These are phyloP conservation scores for Silurus meridionalis DNA, from an alignment of 2,113 vertebrate genomes.

Conservation along the genomic window DNA sequence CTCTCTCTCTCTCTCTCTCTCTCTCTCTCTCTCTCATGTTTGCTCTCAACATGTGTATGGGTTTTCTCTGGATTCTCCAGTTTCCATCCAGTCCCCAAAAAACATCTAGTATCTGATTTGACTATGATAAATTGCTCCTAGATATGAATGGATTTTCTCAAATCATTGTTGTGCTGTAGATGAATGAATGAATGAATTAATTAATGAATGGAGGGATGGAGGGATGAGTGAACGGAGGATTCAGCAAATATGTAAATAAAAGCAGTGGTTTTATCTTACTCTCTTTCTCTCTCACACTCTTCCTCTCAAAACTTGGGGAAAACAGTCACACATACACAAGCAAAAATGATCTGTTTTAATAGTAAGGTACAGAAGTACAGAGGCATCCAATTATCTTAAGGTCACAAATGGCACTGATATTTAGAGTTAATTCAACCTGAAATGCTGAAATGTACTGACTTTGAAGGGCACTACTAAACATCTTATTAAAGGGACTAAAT, in stretches of 20 bases:
- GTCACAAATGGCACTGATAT: background rate
- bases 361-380: background rate
- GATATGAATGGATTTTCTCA: background rate
- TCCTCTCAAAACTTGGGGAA: background rate
- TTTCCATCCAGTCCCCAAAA: constrained; percentile 17
- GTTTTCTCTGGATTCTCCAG: background rate
- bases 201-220: background rate
- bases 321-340: background rate
- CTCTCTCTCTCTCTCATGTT: background rate
- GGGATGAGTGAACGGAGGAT: background rate
- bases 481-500: background rate
- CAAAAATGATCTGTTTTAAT: background rate
- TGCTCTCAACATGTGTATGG: too few species aligned
- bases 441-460: background rate
- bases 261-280: constrained; percentile 26
- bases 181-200: background rate
- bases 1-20: constrained; percentile 47
- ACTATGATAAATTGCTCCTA: background rate
- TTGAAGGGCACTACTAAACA: background rate
- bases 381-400: background rate
- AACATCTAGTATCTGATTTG: background rate
- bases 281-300: background rate
- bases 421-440: background rate
- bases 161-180: background rate
- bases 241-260: background rate